Evolutionary conservation across 2,888 invertebrate genomes (phyloP).

Genomic region (Microctonus hyperodae): DNA sequence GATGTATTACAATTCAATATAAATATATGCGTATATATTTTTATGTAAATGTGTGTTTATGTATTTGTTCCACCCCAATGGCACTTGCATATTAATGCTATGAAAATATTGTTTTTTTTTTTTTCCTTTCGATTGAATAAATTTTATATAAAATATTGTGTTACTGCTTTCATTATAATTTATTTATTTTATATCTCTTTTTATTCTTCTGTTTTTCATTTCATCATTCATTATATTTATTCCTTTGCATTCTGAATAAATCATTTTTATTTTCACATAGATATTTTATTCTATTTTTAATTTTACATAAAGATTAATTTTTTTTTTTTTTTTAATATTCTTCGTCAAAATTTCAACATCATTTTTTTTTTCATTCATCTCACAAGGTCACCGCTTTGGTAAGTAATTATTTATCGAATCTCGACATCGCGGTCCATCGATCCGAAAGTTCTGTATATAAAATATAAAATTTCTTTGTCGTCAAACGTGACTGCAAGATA

Average conservation of each 20-base stretch:
- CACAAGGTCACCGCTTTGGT: constrained; percentile 12
- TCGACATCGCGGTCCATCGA: constrained; percentile 18
- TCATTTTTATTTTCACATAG: no score
- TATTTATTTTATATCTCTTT: neutral
- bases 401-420: constrained; percentile 14
- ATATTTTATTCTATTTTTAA: constrained; percentile 1
- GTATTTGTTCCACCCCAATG: neutral
- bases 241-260: neutral
- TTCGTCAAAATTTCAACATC: neutral
- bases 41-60: neutral
- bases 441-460: neutral
- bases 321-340: neutral
- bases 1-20: constrained; percentile 4
- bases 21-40: neutral
- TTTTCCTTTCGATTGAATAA: neutral
- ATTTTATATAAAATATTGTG: neutral
- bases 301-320: neutral
- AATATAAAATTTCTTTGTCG: constrained; percentile 16
- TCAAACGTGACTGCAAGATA: constrained; percentile 2
- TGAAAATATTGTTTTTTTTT: neutral
- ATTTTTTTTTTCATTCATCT: constrained; percentile 3
- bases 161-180: neutral
- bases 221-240: neutral
- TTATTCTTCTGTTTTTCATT: neutral
- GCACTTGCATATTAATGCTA: constrained; percentile 2